phyloP scores from a whole-genome alignment of 2,797 vertebrate species.

The Scolopax rusticola region DNA sequence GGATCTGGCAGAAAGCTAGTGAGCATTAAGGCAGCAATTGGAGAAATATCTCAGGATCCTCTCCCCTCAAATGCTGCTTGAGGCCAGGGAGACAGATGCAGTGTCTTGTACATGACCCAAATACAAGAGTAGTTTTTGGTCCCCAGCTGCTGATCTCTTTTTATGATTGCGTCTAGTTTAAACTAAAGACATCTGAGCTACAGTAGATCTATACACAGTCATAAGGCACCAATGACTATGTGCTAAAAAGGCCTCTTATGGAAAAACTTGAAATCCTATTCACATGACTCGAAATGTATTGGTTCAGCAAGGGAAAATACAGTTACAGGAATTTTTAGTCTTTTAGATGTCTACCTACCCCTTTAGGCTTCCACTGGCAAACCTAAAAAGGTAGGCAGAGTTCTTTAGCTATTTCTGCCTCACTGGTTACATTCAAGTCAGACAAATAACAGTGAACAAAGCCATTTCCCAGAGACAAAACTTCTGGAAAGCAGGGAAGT shows the following conservation, averaged over 20 bases:
- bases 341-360: background rate
- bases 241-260: constrained; percentile 37
- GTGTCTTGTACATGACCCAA: background rate
- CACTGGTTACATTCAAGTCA: background rate
- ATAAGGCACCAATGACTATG: constrained; percentile 56
- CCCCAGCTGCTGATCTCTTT: constrained; percentile 27
- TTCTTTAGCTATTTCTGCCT: constrained; percentile 13
- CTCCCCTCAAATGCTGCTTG: background rate
- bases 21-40: constrained; percentile 4
- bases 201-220: constrained; percentile 27
- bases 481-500: background rate
- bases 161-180: background rate
- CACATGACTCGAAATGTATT: background rate
- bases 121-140: constrained; percentile 28
- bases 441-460: constrained; percentile 10
- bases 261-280: constrained; percentile 5
- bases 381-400: background rate
- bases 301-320: constrained; percentile 16
- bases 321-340: background rate
- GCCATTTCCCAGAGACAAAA: background rate
- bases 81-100: constrained; percentile 1
- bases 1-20: background rate
- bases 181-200: constrained; percentile 1
- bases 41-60: background rate
- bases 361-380: background rate